Percentiles rank a stretch among this genome's conserved stretches.
phyloP scores from a whole-genome alignment of 2,797 vertebrate species.

The Crocodylus rhombifer region DNA sequence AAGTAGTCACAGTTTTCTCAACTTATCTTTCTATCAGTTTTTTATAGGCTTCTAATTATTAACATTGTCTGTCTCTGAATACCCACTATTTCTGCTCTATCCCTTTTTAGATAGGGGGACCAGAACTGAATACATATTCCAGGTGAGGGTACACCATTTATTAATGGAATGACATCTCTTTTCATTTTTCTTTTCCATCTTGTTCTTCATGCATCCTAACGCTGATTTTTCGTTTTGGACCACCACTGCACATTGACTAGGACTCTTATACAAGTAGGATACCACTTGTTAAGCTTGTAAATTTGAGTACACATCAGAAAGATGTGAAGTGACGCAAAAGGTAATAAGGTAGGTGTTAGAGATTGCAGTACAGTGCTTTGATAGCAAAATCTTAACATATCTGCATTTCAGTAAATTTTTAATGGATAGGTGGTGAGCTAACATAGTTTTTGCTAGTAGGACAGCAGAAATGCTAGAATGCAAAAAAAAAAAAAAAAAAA shows the following conservation, averaged over 20 bases:
- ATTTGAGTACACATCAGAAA: neutral
- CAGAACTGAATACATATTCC: conserved; percentile 58
- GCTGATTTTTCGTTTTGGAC: conserved; percentile 30
- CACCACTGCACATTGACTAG: neutral
- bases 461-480: neutral
- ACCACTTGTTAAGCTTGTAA: neutral
- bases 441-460: neutral
- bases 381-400: neutral
- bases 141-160: conserved; percentile 49
- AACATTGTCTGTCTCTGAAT: conserved; percentile 18
- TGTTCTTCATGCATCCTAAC: neutral
- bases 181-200: conserved; percentile 28
- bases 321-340: neutral
- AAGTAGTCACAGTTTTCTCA: neutral
- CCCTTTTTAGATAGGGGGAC: conserved; percentile 52
- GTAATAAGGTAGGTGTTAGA: neutral
- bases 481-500: neutral
- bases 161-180: conserved; percentile 28
- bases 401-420: neutral
- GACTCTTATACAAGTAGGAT: neutral
- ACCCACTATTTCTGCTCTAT: conserved; percentile 38
- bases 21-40: neutral
- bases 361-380: neutral
- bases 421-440: neutral
- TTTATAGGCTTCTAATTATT: conserved; percentile 14